Conservation (phyloP, 35 echinoderm and acorn worm genomes). For the Strongylocentrotus purpuratus region DNA sequence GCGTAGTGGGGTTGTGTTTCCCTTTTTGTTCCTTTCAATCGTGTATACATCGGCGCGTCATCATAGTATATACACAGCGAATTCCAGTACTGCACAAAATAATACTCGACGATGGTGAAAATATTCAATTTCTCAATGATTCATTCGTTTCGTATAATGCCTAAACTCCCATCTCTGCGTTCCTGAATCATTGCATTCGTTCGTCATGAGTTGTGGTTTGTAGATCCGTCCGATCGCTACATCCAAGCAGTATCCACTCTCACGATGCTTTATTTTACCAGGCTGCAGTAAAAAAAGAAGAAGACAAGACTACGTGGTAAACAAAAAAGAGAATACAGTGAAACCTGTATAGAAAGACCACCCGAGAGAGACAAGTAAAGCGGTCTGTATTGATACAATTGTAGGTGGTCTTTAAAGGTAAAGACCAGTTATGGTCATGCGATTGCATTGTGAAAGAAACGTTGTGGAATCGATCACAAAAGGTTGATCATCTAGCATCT, state of each 20-base stretch:
- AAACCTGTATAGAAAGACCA: too few relatives aligned
- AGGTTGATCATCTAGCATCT: too few relatives aligned
- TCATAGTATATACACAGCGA: not conserved
- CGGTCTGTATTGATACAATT: too few relatives aligned
- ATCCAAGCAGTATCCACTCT: conserved; percentile 57
- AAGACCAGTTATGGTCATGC: too few relatives aligned
- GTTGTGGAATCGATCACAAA: too few relatives aligned
- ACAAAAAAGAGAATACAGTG: too few relatives aligned
- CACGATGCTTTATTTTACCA: conserved; percentile 53
- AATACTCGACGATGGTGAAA: not conserved
- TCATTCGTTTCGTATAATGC: conserved; percentile 45
- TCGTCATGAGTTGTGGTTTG: conserved; percentile 49
- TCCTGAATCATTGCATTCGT: conserved; percentile 35
- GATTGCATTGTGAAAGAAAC: too few relatives aligned
- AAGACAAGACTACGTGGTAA: not conserved
- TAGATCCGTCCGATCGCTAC: conserved; percentile 30
- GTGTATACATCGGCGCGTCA: not conserved
- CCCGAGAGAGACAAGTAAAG: too few relatives aligned
- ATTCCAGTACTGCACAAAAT: not conserved
- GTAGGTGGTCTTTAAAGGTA: too few relatives aligned
- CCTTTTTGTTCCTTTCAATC: not conserved
- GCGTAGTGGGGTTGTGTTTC: too few relatives aligned
- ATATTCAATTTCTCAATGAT: not conserved
- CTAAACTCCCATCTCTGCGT: conserved; percentile 59
- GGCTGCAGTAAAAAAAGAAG: conserved; percentile 36